Conservation (phyloP, 2,888 invertebrate species). For the Dolomedes plantarius region DNA sequence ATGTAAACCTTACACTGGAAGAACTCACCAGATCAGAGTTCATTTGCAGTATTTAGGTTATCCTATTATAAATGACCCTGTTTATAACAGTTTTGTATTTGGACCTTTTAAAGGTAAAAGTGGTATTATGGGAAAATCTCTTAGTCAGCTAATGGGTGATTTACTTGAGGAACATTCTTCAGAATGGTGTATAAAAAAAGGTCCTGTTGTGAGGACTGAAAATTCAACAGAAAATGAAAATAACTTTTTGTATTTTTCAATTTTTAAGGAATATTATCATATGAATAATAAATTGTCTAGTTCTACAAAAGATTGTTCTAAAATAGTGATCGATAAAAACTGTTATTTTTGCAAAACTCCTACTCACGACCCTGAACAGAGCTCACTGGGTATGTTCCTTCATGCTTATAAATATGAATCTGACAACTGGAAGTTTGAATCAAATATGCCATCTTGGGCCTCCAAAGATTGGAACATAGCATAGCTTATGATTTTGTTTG, state of each 20-base stretch:
- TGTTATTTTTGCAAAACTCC: constrained; percentile 87
- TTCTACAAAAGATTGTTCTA: constrained; percentile 80
- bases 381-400: constrained; percentile 89
- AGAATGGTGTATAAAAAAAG: not conserved
- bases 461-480: constrained; percentile 84
- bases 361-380: not conserved
- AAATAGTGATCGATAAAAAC: constrained; percentile 87
- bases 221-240: not conserved
- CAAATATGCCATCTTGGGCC: constrained; percentile 95
- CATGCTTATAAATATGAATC: constrained; percentile 88
- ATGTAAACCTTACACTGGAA: constrained; percentile 95
- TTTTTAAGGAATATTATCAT: not conserved
- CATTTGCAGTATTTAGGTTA: constrained; percentile 98
- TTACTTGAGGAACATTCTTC: not conserved
- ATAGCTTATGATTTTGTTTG: no score
- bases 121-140: constrained; percentile 80
- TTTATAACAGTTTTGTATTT: constrained; percentile 94
- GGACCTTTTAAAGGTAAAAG: constrained; percentile 94
- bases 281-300: not conserved
- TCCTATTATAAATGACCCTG: constrained; percentile 97
- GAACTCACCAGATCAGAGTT: constrained; percentile 99
- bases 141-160: constrained; percentile 23
- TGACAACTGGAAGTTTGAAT: constrained; percentile 95
- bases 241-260: not conserved
- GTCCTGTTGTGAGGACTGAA: not conserved